These are phyloP conservation scores for Alcis repandata DNA, from an alignment of 2,888 invertebrate genomes.

Conservation along the genomic window DNA sequence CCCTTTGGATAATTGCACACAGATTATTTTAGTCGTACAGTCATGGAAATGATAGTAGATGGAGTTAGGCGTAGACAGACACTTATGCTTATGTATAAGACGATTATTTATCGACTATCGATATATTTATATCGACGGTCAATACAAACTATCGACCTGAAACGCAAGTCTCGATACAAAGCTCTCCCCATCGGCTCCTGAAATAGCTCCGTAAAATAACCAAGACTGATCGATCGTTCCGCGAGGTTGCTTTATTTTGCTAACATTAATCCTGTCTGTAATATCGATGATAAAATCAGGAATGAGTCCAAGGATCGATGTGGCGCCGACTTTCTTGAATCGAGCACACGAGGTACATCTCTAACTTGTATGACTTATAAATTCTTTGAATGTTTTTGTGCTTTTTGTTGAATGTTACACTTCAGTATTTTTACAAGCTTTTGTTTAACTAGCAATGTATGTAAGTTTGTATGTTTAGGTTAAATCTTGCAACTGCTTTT, in stretches of 20 bases:
- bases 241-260: constrained; percentile 34
- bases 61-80: too few species aligned
- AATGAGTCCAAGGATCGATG: neutral
- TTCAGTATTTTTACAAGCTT: too few species aligned
- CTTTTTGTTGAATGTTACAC: too few species aligned
- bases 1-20: too few species aligned
- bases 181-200: constrained; percentile 18
- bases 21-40: too few species aligned
- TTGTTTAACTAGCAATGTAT: too few species aligned
- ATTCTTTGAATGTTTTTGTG: too few species aligned
- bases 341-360: neutral
- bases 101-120: too few species aligned
- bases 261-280: constrained; percentile 27
- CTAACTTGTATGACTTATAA: neutral
- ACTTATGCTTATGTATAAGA: too few species aligned
- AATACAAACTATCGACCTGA: constrained; percentile 19
- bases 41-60: too few species aligned
- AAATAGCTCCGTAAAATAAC: constrained; percentile 42
- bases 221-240: constrained; percentile 41
- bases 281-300: constrained; percentile 23
- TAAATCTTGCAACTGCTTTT: too few species aligned
- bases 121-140: constrained; percentile 16
- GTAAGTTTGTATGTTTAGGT: too few species aligned
- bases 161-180: neutral
- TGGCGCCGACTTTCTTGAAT: constrained; percentile 15